Base-by-base conservation (phyloP, 2,797 vertebrate genomes). In the Synaphobranchus kaupii region DNA sequence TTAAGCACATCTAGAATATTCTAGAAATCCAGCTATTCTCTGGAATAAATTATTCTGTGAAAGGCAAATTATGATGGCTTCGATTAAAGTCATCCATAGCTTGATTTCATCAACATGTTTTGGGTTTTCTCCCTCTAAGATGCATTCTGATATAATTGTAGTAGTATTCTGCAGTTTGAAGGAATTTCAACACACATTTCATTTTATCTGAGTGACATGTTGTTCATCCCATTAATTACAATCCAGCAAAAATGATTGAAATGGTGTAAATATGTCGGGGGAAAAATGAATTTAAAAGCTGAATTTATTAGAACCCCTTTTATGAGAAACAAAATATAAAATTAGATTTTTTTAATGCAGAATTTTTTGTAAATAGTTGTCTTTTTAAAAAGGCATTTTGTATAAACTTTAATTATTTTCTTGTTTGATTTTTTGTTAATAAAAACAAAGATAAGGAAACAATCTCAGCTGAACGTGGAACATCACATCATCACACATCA, bases 331-430 rank as follows among this genome's bases (percentile, higher is more conserved):
- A 91, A 94, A 93, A 93, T 95, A 92, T 92, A 93, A 92, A 93
- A 94, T 93, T 94, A 94, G 94, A 96, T 95, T 96, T 96, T 97
- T 97, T 95, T 96, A 96, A 96, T 93, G 96, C 96, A 94, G 94
- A 94, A 95, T 97, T 97, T 95, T 95, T 91, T 98, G 97, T 99
- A 98, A 97, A 98, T 98, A 98, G 96, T 96, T 97, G 97, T 97
- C 97, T 97, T 96, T 98, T 97, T 96, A 97, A 97, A 94, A 95
- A 97, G 92, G 93, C 95, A 98, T 96, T 95, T 95, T 96, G 97
- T 98, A 99, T 97, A 97, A 98, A 97, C 97, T 94, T 94, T 94
- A 85, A 87, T 84, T 90, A 93, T 92, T 82, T 92, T 94, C 91
- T 92, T 63, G 87, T 1, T 92, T 93, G n/a, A 88, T 94, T 90